Evolutionary conservation across 2,888 invertebrate genomes (phyloP).

Genomic region (Andrena chrysosceles): DNA sequence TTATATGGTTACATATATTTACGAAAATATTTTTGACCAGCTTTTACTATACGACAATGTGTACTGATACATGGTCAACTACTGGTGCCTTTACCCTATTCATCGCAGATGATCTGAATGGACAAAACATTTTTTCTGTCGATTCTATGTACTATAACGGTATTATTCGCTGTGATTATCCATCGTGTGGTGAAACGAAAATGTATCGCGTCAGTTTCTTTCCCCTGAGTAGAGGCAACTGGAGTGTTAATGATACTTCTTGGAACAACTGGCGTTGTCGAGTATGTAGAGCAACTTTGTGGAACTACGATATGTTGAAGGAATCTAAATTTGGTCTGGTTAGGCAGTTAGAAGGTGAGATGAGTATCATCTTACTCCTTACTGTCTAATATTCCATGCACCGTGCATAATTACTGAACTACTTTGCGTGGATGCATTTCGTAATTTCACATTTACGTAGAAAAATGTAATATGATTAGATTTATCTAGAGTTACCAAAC

Average conservation of each 20-base stretch:
- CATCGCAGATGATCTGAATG: too few relatives aligned
- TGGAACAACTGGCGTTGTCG: background rate
- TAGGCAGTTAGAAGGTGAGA: background rate
- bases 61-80: too few relatives aligned
- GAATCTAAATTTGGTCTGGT: background rate
- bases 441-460: background rate
- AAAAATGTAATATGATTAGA: too few relatives aligned
- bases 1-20: too few relatives aligned
- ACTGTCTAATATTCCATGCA: background rate
- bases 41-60: too few relatives aligned
- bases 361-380: background rate
- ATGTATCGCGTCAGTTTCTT: background rate
- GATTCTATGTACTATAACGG: background rate
- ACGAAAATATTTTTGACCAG: too few relatives aligned
- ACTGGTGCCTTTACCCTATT: too few relatives aligned
- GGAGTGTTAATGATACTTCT: constrained; percentile 13
- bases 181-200: background rate
- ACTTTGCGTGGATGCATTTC: background rate
- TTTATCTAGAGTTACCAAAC: too few relatives aligned
- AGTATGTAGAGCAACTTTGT: constrained; percentile 3
- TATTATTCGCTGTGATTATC: background rate
- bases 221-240: background rate
- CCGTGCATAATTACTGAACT: background rate
- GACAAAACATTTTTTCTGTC: background rate
- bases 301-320: constrained; percentile 5